A percentile compares a stretch with the other conserved stretches of the same genome.
Evolutionary conservation across 2,797 vertebrate species (phyloP).

Genomic region (Etheostoma nigrum): DNA sequence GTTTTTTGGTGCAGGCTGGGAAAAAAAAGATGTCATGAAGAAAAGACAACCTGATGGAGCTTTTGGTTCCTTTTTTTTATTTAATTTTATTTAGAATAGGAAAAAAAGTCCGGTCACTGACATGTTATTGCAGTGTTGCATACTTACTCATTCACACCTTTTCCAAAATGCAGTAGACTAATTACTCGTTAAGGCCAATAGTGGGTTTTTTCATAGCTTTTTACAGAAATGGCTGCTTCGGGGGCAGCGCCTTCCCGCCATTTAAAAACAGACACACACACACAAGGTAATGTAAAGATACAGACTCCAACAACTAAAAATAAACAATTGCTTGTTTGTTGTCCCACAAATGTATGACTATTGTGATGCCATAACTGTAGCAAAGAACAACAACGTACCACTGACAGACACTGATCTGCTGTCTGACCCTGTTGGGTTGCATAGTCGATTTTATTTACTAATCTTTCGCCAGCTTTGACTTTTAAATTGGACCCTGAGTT

Average conservation of each 20-base stretch:
- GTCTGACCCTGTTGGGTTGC: slow-evolving; percentile 62
- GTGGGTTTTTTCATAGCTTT: slow-evolving; percentile 69
- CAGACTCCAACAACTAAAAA: slow-evolving; percentile 33
- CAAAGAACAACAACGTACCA: neutral
- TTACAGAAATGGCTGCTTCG: slow-evolving; percentile 62
- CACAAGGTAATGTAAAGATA: slow-evolving; percentile 33
- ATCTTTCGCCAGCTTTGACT: slow-evolving; percentile 33
- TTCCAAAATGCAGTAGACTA: slow-evolving; percentile 76
- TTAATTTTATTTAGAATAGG: slow-evolving; percentile 82
- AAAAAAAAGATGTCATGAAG: slow-evolving; percentile 17
- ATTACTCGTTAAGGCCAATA: slow-evolving; percentile 82
- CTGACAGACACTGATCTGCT: slow-evolving; percentile 38
- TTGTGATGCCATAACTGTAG: slow-evolving; percentile 1
- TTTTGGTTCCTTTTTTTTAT: slow-evolving; percentile 47
- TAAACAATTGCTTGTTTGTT: slow-evolving; percentile 18
- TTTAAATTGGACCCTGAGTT: slow-evolving; percentile 66
- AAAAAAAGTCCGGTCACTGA: slow-evolving; percentile 76
- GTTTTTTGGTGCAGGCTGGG: neutral
- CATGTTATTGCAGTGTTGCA: slow-evolving; percentile 83
- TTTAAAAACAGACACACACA: slow-evolving; percentile 42
- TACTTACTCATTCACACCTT: slow-evolving; percentile 79
- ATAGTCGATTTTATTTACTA: slow-evolving; percentile 58
- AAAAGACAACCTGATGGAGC: slow-evolving; percentile 50
- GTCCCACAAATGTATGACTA: slow-evolving; percentile 5
- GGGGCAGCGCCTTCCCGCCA: slow-evolving; percentile 50